phyloP scores from a whole-genome alignment of 2,888 invertebrate genomes.

The Germaria angustata region DNA sequence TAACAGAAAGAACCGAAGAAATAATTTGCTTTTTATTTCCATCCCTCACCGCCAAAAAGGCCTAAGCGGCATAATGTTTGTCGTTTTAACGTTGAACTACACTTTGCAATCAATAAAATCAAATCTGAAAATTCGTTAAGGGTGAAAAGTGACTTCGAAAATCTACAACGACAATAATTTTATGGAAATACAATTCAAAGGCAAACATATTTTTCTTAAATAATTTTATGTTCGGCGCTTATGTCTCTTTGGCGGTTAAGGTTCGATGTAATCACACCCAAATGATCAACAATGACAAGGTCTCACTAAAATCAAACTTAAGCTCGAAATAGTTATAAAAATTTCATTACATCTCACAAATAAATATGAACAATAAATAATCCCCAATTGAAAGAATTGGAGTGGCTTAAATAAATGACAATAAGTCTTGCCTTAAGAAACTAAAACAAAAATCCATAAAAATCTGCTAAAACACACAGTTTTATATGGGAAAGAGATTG shows the following conservation, averaged over 20 bases:
- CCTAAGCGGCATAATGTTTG: no score
- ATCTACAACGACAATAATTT: no score
- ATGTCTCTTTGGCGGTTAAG: no score
- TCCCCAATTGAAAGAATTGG: constrained; percentile 22
- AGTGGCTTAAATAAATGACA: constrained; percentile 24
- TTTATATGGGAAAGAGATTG: constrained; percentile 30
- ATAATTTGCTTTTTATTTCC: no score
- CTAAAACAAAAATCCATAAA: constrained; percentile 30
- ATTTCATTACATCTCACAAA: constrained; percentile 26
- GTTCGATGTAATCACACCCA: constrained; percentile 20
- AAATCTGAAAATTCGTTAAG: no score
- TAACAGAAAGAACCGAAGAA: no score
- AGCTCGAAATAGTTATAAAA: background rate
- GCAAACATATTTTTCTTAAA: no score
- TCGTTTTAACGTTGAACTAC: no score
- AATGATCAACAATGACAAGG: constrained; percentile 28
- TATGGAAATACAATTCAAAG: background rate
- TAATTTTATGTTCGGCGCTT: no score
- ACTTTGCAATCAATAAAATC: no score
- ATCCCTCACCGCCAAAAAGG: no score
- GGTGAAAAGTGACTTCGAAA: no score
- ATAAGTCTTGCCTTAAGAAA: constrained; percentile 38
- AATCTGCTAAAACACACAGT: background rate
- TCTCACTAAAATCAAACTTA: background rate
- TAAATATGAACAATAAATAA: constrained; percentile 38